A percentile compares a stretch with the other conserved stretches of the same genome.
These are phyloP conservation scores for Galerucella pusilla DNA, from an alignment of 2,888 invertebrate genomes.

Conservation along the genomic window DNA sequence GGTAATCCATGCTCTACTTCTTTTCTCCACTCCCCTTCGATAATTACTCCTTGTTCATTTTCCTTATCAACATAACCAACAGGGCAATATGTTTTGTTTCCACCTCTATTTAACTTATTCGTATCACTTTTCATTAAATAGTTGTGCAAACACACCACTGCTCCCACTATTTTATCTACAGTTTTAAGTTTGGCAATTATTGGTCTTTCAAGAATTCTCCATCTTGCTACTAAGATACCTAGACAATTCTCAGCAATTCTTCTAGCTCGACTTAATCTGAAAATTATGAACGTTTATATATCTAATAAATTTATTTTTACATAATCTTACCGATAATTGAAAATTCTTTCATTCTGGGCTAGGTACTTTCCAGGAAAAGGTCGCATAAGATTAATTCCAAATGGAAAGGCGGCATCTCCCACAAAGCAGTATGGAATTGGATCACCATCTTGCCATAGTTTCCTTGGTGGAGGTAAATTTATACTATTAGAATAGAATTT, in stretches of 20 bases:
- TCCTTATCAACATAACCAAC: conserved; percentile 24
- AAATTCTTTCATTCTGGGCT: conserved; percentile 12
- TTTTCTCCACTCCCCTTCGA: conserved; percentile 25
- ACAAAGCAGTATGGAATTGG: conserved; percentile 3
- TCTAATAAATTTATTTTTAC: not conserved
- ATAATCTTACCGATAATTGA: conserved; percentile 18
- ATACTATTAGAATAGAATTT: conserved; percentile 16
- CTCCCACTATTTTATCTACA: not conserved
- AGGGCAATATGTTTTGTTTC: conserved; percentile 31
- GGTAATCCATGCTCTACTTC: conserved; percentile 7
- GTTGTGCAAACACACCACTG: not conserved
- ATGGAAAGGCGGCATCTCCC: conserved; percentile 21
- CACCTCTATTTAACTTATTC: no score
- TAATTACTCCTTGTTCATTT: conserved; percentile 21
- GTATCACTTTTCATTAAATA: conserved; percentile 11
- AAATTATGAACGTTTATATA: not conserved
- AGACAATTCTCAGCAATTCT: not conserved
- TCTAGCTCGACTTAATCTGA: conserved; percentile 5
- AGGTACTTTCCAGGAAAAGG: conserved; percentile 19
- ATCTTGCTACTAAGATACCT: conserved; percentile 7
- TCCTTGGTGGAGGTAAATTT: conserved; percentile 5
- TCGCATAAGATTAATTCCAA: not conserved
- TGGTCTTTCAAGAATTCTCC: conserved; percentile 5
- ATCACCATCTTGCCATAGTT: not conserved
- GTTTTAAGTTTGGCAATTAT: conserved; percentile 11